Evolutionary conservation across 2,113 vertebrate species (phyloP), one percentile per base, ranked within the genome.

Genomic region (Percina caprodes): DNA sequence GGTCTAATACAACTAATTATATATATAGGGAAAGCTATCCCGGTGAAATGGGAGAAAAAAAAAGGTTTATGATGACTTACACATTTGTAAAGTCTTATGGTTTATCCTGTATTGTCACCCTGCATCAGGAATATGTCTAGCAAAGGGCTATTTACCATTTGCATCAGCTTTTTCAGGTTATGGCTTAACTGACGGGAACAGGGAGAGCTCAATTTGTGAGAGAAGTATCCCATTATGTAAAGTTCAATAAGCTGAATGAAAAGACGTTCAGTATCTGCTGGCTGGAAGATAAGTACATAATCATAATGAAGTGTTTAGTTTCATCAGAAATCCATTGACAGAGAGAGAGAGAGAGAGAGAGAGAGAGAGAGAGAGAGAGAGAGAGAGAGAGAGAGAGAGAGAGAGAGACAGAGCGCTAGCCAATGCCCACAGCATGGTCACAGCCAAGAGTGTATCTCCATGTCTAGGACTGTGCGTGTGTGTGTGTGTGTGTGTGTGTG

Each of bases 251-350:
- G 13, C 56, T 79, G 33, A 80, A 56, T 56, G 23, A 72, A 68
- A 69, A 79, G 3, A n/a, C 46, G 33, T 8, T 4, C 39, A 69
- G 10, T 69, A 42, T 51, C 45, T 51, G 21, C 13, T 67, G 60
- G 46, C 19, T 60, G 45, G 35, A 74, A 69, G 15, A 83, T 46
- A 42, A 86, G 77, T n/a, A 23, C 46, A n/a, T 58, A 78, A 75
- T 73, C 51, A 61, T 55, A 74, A 77, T 67, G 51, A 76, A 85
- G 60, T 78, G 75, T 86, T 77, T 73, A 54, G 69, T 69, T 80
- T 82, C 10, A 68, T 69, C 39, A 42, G 10, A 82, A 82, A 82
- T 76, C 51, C 65, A 80, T 65, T 69, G 55, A 75, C 68, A 42
- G 30, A 74, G 14, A 55, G 24, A 46, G 30, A 82, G 48, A 35